Evolutionary conservation across 2,888 invertebrate species (phyloP).

Genomic region (Drosophila kanekoi): DNA sequence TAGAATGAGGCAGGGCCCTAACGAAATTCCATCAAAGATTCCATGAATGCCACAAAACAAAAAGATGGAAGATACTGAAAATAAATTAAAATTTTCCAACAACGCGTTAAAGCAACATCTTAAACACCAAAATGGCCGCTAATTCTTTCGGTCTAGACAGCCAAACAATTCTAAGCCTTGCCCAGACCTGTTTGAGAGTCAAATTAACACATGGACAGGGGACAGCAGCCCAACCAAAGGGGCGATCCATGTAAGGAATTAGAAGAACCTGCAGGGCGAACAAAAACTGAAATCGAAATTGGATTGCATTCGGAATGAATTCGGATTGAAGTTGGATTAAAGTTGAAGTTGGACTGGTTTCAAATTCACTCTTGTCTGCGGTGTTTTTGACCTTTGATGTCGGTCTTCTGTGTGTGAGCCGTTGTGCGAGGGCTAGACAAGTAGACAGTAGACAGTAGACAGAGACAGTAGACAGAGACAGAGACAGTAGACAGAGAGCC

Average conservation of each 20-base stretch:
- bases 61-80: constrained; percentile 35
- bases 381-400: constrained; percentile 63
- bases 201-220: constrained; percentile 53
- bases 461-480: too few species aligned
- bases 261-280: constrained; percentile 45
- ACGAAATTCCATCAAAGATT: constrained; percentile 40
- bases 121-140: constrained; percentile 59
- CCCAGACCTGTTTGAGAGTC: constrained; percentile 55
- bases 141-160: constrained; percentile 42
- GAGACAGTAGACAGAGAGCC: constrained; percentile 31
- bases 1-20: constrained; percentile 13
- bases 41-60: constrained; percentile 13
- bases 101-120: constrained; percentile 34
- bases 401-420: constrained; percentile 23
- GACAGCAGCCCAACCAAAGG: constrained; percentile 23
- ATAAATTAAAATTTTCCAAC: constrained; percentile 54
- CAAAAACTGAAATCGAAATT: constrained; percentile 56
- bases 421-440: constrained; percentile 25
- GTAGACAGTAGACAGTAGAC: constrained; percentile 5
- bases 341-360: constrained; percentile 43
- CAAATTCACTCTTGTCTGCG: constrained; percentile 29
- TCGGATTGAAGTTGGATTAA: constrained; percentile 41
- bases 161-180: constrained; percentile 49
- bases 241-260: constrained; percentile 42
- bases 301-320: constrained; percentile 44